These are phyloP conservation scores for Archocentrus centrarchus DNA, from an alignment of 2,113 vertebrate genomes.

Conservation along the genomic window DNA sequence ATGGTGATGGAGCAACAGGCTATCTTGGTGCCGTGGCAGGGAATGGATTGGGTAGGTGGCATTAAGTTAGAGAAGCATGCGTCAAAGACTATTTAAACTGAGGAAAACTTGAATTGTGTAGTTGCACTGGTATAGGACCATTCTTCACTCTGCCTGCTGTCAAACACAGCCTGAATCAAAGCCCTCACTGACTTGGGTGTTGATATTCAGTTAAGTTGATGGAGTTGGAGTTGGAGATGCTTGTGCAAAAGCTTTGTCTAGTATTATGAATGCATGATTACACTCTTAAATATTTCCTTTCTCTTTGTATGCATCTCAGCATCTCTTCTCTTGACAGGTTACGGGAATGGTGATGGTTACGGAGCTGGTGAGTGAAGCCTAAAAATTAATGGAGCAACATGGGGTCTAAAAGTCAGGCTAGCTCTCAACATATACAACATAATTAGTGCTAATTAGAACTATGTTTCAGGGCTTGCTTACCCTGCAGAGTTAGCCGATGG, in stretches of 20 bases:
- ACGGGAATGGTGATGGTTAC: conserved; percentile 75
- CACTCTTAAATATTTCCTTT: neutral
- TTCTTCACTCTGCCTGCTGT: conserved; percentile 10
- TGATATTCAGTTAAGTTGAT: neutral
- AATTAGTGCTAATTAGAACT: conserved; percentile 66
- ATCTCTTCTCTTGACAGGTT: conserved; percentile 62
- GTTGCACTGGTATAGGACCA: neutral
- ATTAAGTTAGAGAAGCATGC: neutral
- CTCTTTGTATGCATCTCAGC: neutral
- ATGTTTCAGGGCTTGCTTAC: conserved; percentile 76
- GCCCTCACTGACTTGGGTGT: neutral
- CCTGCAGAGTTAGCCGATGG: conserved; percentile 73
- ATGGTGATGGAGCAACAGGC: conserved; percentile 51
- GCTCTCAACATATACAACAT: neutral
- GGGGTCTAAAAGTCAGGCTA: neutral
- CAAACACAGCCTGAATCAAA: neutral
- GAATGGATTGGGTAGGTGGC: conserved; percentile 61
- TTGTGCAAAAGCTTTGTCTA: conserved; percentile 24
- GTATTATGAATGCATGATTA: neutral
- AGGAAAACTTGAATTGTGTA: neutral
- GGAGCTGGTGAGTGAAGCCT: conserved; percentile 74
- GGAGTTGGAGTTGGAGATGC: neutral
- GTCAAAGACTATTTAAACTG: neutral
- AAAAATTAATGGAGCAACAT: neutral
- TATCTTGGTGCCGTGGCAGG: conserved; percentile 51